Evolutionary conservation across 2,113 vertebrate species (phyloP), one percentile per base, ranked within the genome.

Genomic region (Megaceryle torquata): DNA sequence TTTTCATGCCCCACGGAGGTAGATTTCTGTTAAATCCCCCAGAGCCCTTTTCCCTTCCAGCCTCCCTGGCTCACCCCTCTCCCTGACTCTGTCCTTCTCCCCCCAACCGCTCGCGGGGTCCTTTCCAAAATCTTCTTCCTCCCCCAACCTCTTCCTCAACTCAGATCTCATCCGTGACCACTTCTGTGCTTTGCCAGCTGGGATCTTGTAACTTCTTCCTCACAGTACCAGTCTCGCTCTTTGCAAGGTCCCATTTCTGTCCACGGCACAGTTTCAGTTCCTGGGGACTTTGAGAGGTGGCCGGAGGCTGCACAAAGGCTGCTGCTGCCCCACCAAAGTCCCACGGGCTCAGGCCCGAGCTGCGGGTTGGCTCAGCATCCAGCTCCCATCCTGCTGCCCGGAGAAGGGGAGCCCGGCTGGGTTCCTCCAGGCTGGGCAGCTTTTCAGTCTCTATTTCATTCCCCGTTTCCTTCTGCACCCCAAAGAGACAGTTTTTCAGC

Each of bases 391-490:
- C 91, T 44, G n/a, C 56, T 5, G 1, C 24, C 26, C 0, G 3
- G 3, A n/a, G 29, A 53, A 70, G 20, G 15, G 37, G 13, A 75
- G 8, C 35, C 31, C 1, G 2, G 5, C 26, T 68, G 53, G 31
- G 22, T 13, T 77, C 13, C 53, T 76, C 68, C 31, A 24, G 56
- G 10, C 33, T 37, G 70, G 31, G 53, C 28, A 82, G 31, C 43
- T 15, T 68, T 68, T 2, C 18, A 28, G 7, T 26, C 4, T 0
- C 41, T 37, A 4, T 53, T 59, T 41, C 25, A 44, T 8, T 25
- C 29, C 59, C 5, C 0, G 0, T 37, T 59, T 51, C 39, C 51
- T 80, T 29, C 28, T 11, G 0, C 0, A 4, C 44, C 65, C 65
- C 16, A 35, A 0, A 3, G 50, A 33, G 21, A 18, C 4, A 3